Evolutionary conservation across 92 coral and sea anemone species (phyloP).

Genomic region (Palythoa caribaeorum): DNA sequence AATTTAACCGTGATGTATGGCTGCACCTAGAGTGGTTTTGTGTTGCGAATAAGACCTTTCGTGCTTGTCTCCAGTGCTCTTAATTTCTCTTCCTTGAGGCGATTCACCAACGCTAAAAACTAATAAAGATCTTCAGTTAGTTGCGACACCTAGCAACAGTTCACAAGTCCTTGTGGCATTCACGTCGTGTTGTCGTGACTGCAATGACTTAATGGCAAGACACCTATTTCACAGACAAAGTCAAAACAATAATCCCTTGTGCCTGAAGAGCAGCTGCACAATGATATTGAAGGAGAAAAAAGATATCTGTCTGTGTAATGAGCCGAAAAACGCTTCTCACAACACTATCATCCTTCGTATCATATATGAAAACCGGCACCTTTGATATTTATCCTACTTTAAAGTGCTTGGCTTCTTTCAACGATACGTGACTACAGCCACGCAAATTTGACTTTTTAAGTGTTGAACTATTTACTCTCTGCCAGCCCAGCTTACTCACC

Average conservation of each 20-base stretch:
- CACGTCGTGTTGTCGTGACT: constrained; percentile 32
- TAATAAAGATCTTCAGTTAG: constrained; percentile 35
- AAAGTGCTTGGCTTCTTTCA: background rate
- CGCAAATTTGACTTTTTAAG: background rate
- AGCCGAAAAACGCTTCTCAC: background rate
- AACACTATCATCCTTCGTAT: background rate
- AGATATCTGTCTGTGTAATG: background rate
- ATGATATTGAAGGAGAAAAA: constrained; percentile 15
- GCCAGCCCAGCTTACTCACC: background rate
- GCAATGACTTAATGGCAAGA: background rate
- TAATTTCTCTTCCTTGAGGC: constrained; percentile 84
- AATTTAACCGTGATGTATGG: background rate
- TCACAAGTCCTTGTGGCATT: constrained; percentile 16
- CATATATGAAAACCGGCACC: background rate
- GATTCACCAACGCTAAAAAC: constrained; percentile 81
- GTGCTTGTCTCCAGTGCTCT: constrained; percentile 63
- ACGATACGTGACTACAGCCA: background rate
- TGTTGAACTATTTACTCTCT: background rate
- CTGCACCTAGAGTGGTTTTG: background rate
- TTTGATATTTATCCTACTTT: background rate
- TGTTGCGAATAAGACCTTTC: background rate
- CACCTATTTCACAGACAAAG: constrained; percentile 25
- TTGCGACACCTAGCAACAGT: constrained; percentile 31
- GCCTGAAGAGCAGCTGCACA: constrained; percentile 13
- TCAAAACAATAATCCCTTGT: constrained; percentile 7